Evolutionary conservation across 2,797 vertebrate species (phyloP).

Genomic region (Gobionotothen gibberifrons): DNA sequence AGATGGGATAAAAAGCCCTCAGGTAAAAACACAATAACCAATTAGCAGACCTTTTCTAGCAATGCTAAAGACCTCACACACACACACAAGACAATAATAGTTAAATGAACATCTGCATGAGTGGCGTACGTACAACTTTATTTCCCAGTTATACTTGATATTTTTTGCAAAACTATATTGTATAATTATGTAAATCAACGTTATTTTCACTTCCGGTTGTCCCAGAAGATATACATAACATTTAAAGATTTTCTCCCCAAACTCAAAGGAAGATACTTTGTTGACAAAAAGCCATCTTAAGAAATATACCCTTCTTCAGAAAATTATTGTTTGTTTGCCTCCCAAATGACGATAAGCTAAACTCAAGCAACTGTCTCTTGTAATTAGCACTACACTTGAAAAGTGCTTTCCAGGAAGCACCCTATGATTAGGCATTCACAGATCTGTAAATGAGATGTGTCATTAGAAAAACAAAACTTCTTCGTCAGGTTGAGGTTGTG

Average conservation of each 20-base stretch:
- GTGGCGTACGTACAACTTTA: not conserved
- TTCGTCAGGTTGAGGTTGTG: slow-evolving; percentile 3
- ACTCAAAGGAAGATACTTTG: no score
- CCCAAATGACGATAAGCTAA: not conserved
- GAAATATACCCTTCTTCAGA: no score
- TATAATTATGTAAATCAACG: not conserved
- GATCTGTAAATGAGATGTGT: not conserved
- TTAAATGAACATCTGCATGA: slow-evolving; percentile 15
- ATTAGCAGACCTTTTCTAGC: slow-evolving; percentile 5
- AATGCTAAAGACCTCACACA: not conserved
- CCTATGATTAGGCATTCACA: not conserved
- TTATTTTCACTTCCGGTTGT: not conserved
- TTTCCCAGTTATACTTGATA: not conserved
- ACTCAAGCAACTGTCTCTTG: not conserved
- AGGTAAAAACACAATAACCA: not conserved
- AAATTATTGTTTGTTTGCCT: no score
- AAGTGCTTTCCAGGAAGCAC: not conserved
- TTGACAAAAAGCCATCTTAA: no score
- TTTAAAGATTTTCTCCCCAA: not conserved
- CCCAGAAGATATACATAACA: not conserved
- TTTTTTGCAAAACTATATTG: not conserved
- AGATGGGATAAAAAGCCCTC: slow-evolving; percentile 14
- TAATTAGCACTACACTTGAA: not conserved
- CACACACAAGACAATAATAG: slow-evolving; percentile 1
- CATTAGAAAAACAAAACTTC: not conserved